Conservation (phyloP, 2,888 invertebrate genomes). For the Escarpia spicata region DNA sequence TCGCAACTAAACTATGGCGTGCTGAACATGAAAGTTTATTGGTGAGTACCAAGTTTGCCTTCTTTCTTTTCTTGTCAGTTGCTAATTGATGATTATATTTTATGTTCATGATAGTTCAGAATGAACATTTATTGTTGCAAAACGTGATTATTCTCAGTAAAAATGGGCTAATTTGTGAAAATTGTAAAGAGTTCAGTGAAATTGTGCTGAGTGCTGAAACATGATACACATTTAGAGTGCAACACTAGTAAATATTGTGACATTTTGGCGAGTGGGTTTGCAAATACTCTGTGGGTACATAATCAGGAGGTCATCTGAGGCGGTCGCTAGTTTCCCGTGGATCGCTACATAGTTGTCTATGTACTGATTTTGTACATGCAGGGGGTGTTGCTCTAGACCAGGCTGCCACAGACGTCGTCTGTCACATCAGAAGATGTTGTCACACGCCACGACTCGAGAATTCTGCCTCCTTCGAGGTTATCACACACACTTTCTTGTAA, state of each 20-base stretch:
- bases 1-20: neutral
- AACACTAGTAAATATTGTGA: neutral
- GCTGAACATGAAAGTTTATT: neutral
- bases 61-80: neutral
- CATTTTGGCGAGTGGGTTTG: neutral
- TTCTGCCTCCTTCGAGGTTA: constrained; percentile 12
- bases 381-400: constrained; percentile 53
- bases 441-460: neutral
- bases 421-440: constrained; percentile 13
- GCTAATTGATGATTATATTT: neutral
- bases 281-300: neutral
- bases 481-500: neutral
- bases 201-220: neutral
- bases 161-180: neutral
- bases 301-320: neutral
- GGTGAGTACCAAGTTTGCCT: neutral
- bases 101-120: no score
- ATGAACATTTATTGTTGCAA: neutral
- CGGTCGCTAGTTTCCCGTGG: no score
- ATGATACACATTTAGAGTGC: neutral
- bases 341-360: neutral
- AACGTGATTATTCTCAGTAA: neutral
- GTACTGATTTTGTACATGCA: constrained; percentile 33
- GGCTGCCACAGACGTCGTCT: constrained; percentile 21
- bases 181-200: neutral